Base-by-base conservation (phyloP, 2,797 vertebrate genomes). In the Spatula clypeata region DNA sequence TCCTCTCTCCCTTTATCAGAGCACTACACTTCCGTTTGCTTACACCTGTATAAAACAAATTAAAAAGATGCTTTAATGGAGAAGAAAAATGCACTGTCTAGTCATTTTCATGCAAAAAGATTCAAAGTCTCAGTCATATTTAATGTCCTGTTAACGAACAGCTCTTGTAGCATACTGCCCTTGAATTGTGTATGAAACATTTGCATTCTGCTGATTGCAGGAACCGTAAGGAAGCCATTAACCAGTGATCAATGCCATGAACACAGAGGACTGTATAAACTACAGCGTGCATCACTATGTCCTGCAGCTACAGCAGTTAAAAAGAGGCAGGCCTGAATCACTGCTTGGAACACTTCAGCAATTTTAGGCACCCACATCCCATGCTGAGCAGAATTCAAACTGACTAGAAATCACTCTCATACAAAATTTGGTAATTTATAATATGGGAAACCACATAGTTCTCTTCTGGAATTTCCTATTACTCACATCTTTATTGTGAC, bases 41-140 rank as follows among this genome's bases (percentile, higher is more conserved):
- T 86, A 79, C 21, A 86, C 67, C 66, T 92, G 89, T 66, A 79
- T n/a, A 84, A 89, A 95, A 90, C 40, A 86, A 77, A 80, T 26
- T 38, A 4, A 61, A 76, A 75, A 61, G 38, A n/a, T 54, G 17
- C 67, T 72, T 87, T 72, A 88, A 11, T 23, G 16, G 26, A 69
- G 26, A 90, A 88, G 42, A 93, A 92, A 74, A 65, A 76, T 20
- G n/a, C 29, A 58, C 13, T 23, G 27, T 54, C 60, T 47, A 77
- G 9, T 57, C 51, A 65, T 58, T 88, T 85, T 92, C 55, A 86
- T 31, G 18, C 34, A 92, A 79, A 40, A n/a, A 55, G 40, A 77
- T 69, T 80, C 26, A 61, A 83, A 85, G n/a, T 38, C 49, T 55
- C 54, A 80, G 23, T 65, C 61, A 40, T 47, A 79, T 82, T 83